These are phyloP conservation scores for Drosophila siamana DNA, from an alignment of 2,888 invertebrate species.

Conservation along the genomic window DNA sequence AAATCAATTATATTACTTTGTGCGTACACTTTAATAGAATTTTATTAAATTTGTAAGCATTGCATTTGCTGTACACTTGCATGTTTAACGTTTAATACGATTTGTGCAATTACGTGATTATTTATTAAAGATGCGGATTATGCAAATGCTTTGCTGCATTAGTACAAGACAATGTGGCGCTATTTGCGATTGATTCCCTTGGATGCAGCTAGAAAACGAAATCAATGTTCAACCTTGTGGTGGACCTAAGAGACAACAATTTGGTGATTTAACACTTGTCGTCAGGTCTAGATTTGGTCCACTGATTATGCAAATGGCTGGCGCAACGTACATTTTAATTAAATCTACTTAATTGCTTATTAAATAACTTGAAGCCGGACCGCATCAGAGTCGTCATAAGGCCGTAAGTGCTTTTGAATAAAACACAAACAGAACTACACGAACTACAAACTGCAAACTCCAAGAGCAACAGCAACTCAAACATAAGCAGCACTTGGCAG, in stretches of 20 bases:
- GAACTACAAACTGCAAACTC: slow-evolving; percentile 3
- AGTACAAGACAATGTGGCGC: no score
- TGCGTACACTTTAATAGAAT: background rate
- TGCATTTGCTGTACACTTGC: background rate
- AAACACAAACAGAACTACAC: slow-evolving; percentile 34
- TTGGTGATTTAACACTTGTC: slow-evolving; percentile 20
- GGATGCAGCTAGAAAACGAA: slow-evolving; percentile 9
- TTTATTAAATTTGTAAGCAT: background rate
- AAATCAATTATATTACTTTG: background rate
- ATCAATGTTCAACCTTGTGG: slow-evolving; percentile 24
- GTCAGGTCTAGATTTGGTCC: background rate
- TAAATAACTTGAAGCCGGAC: slow-evolving; percentile 55
- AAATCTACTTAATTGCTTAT: slow-evolving; percentile 72
- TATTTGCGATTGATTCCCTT: slow-evolving; percentile 2
- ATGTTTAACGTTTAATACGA: background rate
- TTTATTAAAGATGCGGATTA: slow-evolving; percentile 1
- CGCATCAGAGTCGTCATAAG: slow-evolving; percentile 4
- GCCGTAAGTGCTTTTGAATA: slow-evolving; percentile 41
- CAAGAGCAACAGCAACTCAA: slow-evolving; percentile 55
- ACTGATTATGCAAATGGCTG: slow-evolving; percentile 61
- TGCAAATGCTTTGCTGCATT: slow-evolving; percentile 4
- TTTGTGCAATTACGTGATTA: slow-evolving; percentile 3
- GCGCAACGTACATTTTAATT: slow-evolving; percentile 45
- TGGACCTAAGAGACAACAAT: background rate
- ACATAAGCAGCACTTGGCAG: slow-evolving; percentile 47